phyloP scores from a whole-genome alignment of 2,113 vertebrate species.

The Dunckerocampus dactyliophorus region DNA sequence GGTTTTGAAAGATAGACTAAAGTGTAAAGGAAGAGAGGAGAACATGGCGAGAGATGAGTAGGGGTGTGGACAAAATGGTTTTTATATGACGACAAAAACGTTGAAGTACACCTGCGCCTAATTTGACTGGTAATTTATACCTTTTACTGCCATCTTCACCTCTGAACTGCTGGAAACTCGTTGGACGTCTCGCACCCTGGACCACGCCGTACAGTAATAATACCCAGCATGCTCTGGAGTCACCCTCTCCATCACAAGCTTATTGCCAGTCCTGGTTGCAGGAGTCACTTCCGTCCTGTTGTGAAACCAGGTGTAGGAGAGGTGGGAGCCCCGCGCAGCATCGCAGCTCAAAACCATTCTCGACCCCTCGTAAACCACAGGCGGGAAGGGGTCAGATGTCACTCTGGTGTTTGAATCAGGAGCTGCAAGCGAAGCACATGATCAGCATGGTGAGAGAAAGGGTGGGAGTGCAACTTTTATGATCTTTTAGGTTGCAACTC shows the following conservation, averaged over 20 bases:
- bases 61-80: not conserved
- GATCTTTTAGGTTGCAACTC: constrained; percentile 32
- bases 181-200: constrained; percentile 21
- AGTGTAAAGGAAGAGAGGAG: not conserved
- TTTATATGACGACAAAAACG: no score
- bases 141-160: constrained; percentile 65
- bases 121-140: constrained; percentile 44
- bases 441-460: not conserved
- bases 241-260: constrained; percentile 47
- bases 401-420: constrained; percentile 54
- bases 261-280: constrained; percentile 28
- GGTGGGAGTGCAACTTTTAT: not conserved
- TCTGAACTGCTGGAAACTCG: constrained; percentile 53
- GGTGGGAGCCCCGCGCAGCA: constrained; percentile 54
- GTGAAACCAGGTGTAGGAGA: constrained; percentile 69
- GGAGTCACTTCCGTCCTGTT: constrained; percentile 46
- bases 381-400: constrained; percentile 53
- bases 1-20: constrained; percentile 68
- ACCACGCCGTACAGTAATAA: constrained; percentile 51
- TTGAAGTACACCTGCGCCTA: not conserved
- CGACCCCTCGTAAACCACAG: constrained; percentile 56
- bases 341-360: constrained; percentile 58
- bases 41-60: not conserved
- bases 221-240: constrained; percentile 46
- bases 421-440: constrained; percentile 29